Base-by-base conservation (phyloP, 2,888 invertebrate genomes). In the Drosophila conformis region DNA sequence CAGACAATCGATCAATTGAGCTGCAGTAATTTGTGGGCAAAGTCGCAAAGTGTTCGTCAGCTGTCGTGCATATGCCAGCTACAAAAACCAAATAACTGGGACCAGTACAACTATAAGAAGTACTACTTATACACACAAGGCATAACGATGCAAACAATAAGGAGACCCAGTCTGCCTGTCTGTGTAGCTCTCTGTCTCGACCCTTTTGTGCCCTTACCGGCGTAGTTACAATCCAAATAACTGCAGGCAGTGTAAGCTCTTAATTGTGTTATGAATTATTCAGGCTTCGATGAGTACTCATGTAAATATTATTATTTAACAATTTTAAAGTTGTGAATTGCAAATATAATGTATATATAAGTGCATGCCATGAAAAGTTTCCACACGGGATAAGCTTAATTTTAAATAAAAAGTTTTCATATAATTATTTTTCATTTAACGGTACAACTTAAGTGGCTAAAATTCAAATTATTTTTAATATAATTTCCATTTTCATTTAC, bases 1-100 rank as follows among this genome's bases (percentile, higher is more conserved):
- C 86, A 74, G 78, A 83, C 85, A 86, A 86, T 90, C 85, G 85
- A 90, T 86, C 85, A 86, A 86, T 86, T 89, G 84, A 82, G 87
- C 87, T 82, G 87, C 89, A 89, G 89, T 87, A 89, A 90, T 87
- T 87, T 87, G 89, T 80, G 89, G 89, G 85, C 73, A 80, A 72
- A 72, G 80, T 77, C 82, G 76, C 83, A 85, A 76, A 83, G 79
- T 87, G 89, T 73, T 73, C 76, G 69, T 78, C 89, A 90, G 69
- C 69, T 85, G 80, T 77, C 71, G 58, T 73, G 71, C 86, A 88
- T 67, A 73, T 68, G 69, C 67, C 61, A 67, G 40, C 48, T 59
- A 48, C 60, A 57, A 65, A 63, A 60, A 62, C 35, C 68, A 78
- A 66, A 70, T 69, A 56, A 51, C 64, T 46, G 4, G 42, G 27